A percentile compares a stretch with the other conserved stretches of the same genome.
These are phyloP conservation scores for Tiliacea citrago DNA, from an alignment of 2,888 invertebrate species.

Conservation along the genomic window DNA sequence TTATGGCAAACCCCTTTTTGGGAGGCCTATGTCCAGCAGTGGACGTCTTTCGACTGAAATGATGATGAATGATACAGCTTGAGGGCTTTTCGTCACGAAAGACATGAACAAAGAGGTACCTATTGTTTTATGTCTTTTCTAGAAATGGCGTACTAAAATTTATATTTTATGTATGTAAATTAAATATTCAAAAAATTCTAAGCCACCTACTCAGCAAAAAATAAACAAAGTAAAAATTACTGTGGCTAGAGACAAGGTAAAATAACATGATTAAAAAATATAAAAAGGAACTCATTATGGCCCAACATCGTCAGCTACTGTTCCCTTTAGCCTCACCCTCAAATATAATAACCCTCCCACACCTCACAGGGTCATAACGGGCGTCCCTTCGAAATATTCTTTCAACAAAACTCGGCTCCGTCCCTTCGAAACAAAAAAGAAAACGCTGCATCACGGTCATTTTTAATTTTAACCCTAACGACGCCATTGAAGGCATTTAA, in stretches of 20 bases:
- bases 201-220: slow-evolving; percentile 10
- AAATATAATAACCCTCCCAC: slow-evolving; percentile 87
- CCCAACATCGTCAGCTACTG: slow-evolving; percentile 81
- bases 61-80: too few species aligned
- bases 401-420: slow-evolving; percentile 83
- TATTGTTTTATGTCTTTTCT: not conserved
- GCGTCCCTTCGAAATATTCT: slow-evolving; percentile 88
- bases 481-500: slow-evolving; percentile 87
- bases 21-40: too few species aligned
- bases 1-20: too few species aligned
- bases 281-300: slow-evolving; percentile 87
- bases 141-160: not conserved
- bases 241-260: slow-evolving; percentile 68
- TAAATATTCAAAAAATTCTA: slow-evolving; percentile 14
- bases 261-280: slow-evolving; percentile 82
- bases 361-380: slow-evolving; percentile 81
- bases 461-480: slow-evolving; percentile 90
- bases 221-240: slow-evolving; percentile 43
- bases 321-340: slow-evolving; percentile 77
- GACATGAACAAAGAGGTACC: not conserved
- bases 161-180: not conserved
- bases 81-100: not conserved
- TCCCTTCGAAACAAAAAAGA: slow-evolving; percentile 87
- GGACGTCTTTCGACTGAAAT: too few species aligned
- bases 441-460: slow-evolving; percentile 88